Percentiles rank a stretch among this genome's conserved stretches.
Conservation (phyloP, 2,888 invertebrate genomes). For the Apotomis betuletana region DNA sequence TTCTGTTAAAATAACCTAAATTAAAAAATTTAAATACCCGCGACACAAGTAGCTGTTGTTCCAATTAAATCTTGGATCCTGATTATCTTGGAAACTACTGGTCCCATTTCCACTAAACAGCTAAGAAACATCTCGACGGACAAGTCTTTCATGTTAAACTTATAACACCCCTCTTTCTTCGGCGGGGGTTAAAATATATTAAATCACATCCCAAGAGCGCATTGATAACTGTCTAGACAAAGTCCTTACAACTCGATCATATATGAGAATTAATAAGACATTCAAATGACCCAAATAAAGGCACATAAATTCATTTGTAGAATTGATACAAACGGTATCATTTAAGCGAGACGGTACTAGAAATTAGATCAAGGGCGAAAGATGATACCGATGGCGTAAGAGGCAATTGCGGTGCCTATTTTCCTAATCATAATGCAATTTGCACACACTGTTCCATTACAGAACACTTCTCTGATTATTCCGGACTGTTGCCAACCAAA, state of each 20-base stretch:
- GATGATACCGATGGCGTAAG: slow-evolving; percentile 23
- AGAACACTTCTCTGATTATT: background rate
- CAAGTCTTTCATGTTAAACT: background rate
- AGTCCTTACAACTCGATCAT: background rate
- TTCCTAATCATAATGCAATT: slow-evolving; percentile 11
- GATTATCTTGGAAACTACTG: too few species aligned
- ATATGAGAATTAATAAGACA: slow-evolving; percentile 20
- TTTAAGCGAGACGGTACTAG: slow-evolving; percentile 21
- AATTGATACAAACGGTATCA: slow-evolving; percentile 25
- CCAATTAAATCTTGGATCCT: too few species aligned
- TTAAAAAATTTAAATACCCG: too few species aligned
- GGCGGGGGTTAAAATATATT: too few species aligned
- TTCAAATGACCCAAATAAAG: slow-evolving; percentile 34
- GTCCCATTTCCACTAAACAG: too few species aligned
- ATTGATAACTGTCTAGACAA: background rate
- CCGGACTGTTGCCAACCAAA: background rate
- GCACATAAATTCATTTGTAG: slow-evolving; percentile 25
- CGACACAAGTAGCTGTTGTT: too few species aligned
- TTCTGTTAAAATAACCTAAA: too few species aligned
- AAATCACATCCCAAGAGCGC: background rate
- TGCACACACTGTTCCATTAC: background rate
- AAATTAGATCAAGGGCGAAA: slow-evolving; percentile 38
- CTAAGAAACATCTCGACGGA: too few species aligned
- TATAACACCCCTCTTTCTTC: too few species aligned
- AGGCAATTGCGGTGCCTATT: slow-evolving; percentile 17